Evolutionary conservation across 2,113 vertebrate species (phyloP), one percentile per base, ranked within the genome.

Genomic region (Nyctereutes procyonoides): DNA sequence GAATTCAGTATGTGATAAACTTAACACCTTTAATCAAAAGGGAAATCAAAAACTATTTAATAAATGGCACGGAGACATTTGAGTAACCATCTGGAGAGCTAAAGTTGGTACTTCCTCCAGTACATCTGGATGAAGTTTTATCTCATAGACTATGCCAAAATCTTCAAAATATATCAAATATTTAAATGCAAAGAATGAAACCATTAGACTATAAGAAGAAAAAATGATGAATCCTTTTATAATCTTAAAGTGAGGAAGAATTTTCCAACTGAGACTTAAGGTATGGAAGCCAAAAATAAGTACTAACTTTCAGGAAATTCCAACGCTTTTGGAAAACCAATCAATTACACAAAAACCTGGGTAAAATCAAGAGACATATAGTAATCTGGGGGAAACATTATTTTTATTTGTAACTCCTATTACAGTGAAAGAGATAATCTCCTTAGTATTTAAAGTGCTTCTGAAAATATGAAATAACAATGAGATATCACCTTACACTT

Each of bases 121-220:
- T 51, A 71, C 26, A 74, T 53, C 22, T 73, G 20, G 56, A 84
- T 71, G 93, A 87, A 35, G 43, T 15, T 58, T 1, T 79, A n/a
- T 30, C 53, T 38, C 76, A 73, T 20, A 14, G 28, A 55, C 26
- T 17, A 90, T 56, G 62, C 2, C n/a, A 83, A 30, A 93, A 87
- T 63, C 24, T 71, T 83, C 19, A 65, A 83, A 65, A 51, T 93
- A 48, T 60, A 55, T 35, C 38, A 84, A 35, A 53, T n/a, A 79
- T 84, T 69, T 91, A 91, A 91, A 84, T 60, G 30, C 35, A 38
- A 93, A 84, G 17, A 87, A 77, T 79, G 74, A 93, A 85, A 58
- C 20, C 16, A 83, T 24, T 71, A 73, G 8, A 30, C 1, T 90
- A 73, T 53, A 38, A 93, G 69, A 32, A 58, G 28, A 92, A 95